These are phyloP conservation scores for Torymus auratus DNA, from an alignment of 2,888 invertebrate species.

Conservation along the genomic window DNA sequence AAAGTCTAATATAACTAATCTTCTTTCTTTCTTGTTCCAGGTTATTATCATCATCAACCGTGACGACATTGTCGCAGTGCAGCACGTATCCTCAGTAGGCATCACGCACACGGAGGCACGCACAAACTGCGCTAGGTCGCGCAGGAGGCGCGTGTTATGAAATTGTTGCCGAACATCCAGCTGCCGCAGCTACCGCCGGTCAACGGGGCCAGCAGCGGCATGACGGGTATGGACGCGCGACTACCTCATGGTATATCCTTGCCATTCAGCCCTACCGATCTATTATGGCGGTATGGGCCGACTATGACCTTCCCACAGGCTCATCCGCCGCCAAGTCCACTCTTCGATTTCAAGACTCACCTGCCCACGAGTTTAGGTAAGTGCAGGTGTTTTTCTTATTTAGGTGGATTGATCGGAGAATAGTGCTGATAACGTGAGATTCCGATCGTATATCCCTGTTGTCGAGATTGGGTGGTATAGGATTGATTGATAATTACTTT, in stretches of 20 bases:
- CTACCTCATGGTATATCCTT: conserved; percentile 85
- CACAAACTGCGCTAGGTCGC: not conserved
- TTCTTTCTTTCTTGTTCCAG: no score
- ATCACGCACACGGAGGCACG: not conserved
- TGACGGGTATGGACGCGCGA: conserved; percentile 85
- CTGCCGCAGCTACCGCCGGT: conserved; percentile 76
- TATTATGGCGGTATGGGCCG: conserved; percentile 90
- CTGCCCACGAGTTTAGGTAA: conserved; percentile 85
- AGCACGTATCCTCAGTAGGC: no score
- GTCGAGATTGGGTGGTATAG: no score
- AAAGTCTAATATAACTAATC: no score
- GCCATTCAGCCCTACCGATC: conserved; percentile 88
- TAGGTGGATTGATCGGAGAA: no score
- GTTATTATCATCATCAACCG: no score
- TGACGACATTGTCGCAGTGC: no score
- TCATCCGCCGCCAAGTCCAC: conserved; percentile 82
- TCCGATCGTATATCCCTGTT: no score
- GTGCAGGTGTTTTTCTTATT: conserved; percentile 38
- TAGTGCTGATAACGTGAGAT: no score
- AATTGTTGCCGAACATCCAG: conserved; percentile 78
- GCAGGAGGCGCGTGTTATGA: conserved; percentile 72
- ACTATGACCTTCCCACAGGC: conserved; percentile 85
- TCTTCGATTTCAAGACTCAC: conserved; percentile 91
- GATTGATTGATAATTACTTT: no score
- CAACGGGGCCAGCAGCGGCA: conserved; percentile 72